Conservation (phyloP, 1,140 invertebrate species). For the Drosophila trapezifrons region DNA sequence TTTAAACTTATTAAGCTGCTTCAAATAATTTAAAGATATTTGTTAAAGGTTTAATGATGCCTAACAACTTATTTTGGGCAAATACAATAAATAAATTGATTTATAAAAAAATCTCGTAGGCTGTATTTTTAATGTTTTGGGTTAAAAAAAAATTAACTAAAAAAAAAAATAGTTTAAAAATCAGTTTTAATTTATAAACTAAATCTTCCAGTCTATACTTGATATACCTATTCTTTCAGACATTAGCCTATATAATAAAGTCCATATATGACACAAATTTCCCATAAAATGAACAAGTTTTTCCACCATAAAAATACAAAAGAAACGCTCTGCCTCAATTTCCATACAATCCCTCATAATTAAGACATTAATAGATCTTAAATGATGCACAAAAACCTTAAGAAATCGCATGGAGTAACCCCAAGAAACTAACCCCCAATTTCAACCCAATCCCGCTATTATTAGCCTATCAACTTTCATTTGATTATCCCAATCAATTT, state of each 20-base stretch:
- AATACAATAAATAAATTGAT: too few species aligned
- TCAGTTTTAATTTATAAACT: too few species aligned
- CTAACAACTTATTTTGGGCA: background rate
- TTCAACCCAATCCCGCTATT: slow-evolving; percentile 22
- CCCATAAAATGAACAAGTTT: background rate
- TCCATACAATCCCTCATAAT: slow-evolving; percentile 43
- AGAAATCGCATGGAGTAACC: slow-evolving; percentile 19
- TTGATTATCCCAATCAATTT: slow-evolving; percentile 69
- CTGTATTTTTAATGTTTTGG: too few species aligned
- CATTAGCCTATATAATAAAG: background rate
- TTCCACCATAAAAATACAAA: slow-evolving; percentile 1
- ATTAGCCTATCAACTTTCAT: slow-evolving; percentile 62
- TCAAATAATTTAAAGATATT: background rate
- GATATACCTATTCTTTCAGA: too few species aligned
- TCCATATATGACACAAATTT: background rate
- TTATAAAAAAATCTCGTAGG: too few species aligned
- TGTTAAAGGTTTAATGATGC: background rate
- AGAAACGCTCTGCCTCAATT: slow-evolving; percentile 2
- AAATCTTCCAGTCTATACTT: too few species aligned
- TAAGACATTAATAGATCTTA: slow-evolving; percentile 54
- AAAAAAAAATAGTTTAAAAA: too few species aligned
- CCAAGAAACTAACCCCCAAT: slow-evolving; percentile 3
- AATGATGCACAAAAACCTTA: slow-evolving; percentile 39
- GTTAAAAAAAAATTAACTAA: too few species aligned
- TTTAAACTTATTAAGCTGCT: slow-evolving; percentile 10